Conservation (phyloP, 1,140 invertebrate species). For the Metopolophium dirhodum region DNA sequence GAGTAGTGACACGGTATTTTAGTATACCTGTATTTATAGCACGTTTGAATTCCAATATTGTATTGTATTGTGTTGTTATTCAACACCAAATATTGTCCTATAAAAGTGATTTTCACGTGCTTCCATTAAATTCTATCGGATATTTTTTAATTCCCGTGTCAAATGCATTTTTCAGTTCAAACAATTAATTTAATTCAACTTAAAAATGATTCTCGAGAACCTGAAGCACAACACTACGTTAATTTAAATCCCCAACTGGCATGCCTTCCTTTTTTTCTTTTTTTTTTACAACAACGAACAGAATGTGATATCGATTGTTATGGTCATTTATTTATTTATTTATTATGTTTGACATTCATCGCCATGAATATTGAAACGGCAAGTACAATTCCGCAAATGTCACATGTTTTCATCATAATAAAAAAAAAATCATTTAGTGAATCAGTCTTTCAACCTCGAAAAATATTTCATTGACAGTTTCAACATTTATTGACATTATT, state of each 20-base stretch:
- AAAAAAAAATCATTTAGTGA: constrained; percentile 3
- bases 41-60: neutral
- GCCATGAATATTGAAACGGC: neutral
- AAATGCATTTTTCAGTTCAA: neutral
- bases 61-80: neutral
- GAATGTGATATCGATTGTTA: neutral
- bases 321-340: neutral
- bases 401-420: constrained; percentile 9
- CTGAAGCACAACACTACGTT: neutral
- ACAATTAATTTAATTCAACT: neutral
- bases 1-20: neutral
- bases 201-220: neutral
- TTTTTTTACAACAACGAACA: neutral
- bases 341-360: neutral
- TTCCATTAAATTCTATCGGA: constrained; percentile 30
- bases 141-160: neutral
- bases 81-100: neutral
- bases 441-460: neutral
- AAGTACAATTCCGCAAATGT: neutral
- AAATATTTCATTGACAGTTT: neutral
- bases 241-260: neutral
- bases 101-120: no score
- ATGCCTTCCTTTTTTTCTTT: neutral
- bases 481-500: neutral
- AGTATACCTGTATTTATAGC: neutral